These are phyloP conservation scores for Ornithorhynchus anatinus DNA, from an alignment of 2,113 vertebrate genomes.

Conservation along the genomic window DNA sequence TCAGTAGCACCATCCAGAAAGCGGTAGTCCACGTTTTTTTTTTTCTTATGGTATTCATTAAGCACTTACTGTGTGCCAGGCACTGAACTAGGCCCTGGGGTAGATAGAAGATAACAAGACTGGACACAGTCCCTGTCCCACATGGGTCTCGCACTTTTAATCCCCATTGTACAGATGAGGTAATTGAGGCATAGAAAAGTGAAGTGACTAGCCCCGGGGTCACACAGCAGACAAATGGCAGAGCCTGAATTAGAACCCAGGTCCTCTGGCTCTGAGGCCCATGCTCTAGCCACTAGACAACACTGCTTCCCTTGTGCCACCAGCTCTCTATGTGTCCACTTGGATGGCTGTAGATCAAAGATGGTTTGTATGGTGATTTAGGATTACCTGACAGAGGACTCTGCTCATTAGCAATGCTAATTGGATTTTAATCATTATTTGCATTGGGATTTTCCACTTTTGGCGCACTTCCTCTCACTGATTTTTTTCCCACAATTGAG, in stretches of 20 bases:
- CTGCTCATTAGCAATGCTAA: background rate
- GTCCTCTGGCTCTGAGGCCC: background rate
- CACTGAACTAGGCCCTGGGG: no score
- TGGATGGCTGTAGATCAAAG: background rate
- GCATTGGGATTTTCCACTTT: slow-evolving; percentile 7
- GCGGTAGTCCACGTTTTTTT: no score
- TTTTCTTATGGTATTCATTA: no score
- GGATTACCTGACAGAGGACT: background rate
- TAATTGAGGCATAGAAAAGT: no score
- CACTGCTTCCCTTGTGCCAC: background rate
- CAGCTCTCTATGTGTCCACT: background rate
- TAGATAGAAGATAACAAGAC: no score
- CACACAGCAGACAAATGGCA: background rate
- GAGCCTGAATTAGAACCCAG: background rate
- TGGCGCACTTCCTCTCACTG: background rate
- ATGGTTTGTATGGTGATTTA: background rate
- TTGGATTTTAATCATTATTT: background rate
- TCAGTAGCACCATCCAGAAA: no score
- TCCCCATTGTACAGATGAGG: no score
- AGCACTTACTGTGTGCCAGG: no score
- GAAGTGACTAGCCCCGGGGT: no score
- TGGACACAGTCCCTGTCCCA: no score
- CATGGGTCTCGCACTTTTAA: no score
- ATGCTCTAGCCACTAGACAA: background rate
- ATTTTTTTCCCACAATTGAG: no score